Evolutionary conservation across 2,888 invertebrate genomes (phyloP).

Genomic region (Cryptocheilus praepositus): DNA sequence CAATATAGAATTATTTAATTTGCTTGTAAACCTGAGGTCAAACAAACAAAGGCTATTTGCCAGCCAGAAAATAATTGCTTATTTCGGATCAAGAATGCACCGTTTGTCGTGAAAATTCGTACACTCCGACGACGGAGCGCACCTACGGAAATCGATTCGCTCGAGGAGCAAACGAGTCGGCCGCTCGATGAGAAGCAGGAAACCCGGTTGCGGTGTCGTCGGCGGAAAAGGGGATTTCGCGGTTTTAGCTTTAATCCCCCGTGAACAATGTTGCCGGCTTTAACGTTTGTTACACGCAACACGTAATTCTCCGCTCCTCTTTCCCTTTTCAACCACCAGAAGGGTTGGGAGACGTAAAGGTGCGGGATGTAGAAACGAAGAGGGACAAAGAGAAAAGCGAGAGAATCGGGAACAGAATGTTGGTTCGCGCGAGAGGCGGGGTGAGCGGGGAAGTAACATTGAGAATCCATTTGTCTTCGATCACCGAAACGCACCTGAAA

Average conservation of each 20-base stretch:
- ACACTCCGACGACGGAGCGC: slow-evolving; percentile 4
- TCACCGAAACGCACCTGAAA: slow-evolving; percentile 41
- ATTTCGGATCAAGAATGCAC: too few relatives aligned
- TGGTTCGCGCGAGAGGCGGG: neutral
- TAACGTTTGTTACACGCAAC: slow-evolving; percentile 63
- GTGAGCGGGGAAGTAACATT: neutral
- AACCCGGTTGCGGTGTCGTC: slow-evolving; percentile 38
- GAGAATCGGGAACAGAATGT: neutral
- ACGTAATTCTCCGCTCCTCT: slow-evolving; percentile 52
- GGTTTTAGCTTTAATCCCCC: slow-evolving; percentile 64
- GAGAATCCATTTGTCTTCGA: slow-evolving; percentile 32
- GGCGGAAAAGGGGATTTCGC: slow-evolving; percentile 52
- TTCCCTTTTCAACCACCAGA: neutral
- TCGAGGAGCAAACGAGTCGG: slow-evolving; percentile 18
- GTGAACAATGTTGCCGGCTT: slow-evolving; percentile 64
- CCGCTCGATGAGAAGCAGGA: slow-evolving; percentile 15
- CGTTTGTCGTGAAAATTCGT: slow-evolving; percentile 34
- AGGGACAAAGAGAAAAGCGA: neutral
- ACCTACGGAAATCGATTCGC: slow-evolving; percentile 35
- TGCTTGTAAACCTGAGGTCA: too few relatives aligned
- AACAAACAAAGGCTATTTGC: too few relatives aligned
- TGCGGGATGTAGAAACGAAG: slow-evolving; percentile 1
- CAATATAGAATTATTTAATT: too few relatives aligned
- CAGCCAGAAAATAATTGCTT: too few relatives aligned
- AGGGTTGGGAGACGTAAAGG: neutral